These are phyloP conservation scores for Bugula neritina DNA, from an alignment of 2,888 invertebrate genomes.

Conservation along the genomic window DNA sequence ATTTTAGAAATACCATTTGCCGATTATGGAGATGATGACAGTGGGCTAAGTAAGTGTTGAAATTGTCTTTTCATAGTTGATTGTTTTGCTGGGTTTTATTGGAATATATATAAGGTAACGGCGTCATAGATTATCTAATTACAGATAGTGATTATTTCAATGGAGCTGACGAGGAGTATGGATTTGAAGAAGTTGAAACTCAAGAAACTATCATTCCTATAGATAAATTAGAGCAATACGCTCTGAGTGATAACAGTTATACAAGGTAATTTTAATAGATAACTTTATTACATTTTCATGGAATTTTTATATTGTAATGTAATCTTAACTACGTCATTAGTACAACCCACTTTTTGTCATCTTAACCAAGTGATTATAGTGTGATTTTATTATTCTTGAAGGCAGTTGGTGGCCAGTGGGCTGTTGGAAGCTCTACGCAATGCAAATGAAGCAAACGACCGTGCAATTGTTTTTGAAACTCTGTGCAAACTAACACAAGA, in stretches of 20 bases:
- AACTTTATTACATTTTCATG: too few species aligned
- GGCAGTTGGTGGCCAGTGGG: constrained; percentile 60
- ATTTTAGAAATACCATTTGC: constrained; percentile 25
- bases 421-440: constrained; percentile 59
- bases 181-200: constrained; percentile 29
- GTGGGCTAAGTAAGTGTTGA: constrained; percentile 3
- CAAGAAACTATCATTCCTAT: constrained; percentile 47
- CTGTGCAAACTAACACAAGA: constrained; percentile 56
- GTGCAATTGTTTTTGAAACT: constrained; percentile 54
- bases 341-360: too few species aligned
- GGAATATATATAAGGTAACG: too few species aligned
- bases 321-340: too few species aligned
- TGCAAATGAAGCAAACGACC: constrained; percentile 49
- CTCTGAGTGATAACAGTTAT: constrained; percentile 52
- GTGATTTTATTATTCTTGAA: constrained; percentile 50
- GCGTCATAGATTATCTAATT: too few species aligned
- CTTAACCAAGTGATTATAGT: too few species aligned
- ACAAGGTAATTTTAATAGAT: constrained; percentile 42
- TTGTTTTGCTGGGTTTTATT: too few species aligned
- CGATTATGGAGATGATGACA: constrained; percentile 17
- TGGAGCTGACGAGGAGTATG: constrained; percentile 1
- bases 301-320: too few species aligned
- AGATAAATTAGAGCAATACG: constrained; percentile 52
- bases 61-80: too few species aligned
- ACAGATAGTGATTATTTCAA: background rate